Base-by-base conservation (phyloP, 2,888 invertebrate species). In the Troides aeacus region DNA sequence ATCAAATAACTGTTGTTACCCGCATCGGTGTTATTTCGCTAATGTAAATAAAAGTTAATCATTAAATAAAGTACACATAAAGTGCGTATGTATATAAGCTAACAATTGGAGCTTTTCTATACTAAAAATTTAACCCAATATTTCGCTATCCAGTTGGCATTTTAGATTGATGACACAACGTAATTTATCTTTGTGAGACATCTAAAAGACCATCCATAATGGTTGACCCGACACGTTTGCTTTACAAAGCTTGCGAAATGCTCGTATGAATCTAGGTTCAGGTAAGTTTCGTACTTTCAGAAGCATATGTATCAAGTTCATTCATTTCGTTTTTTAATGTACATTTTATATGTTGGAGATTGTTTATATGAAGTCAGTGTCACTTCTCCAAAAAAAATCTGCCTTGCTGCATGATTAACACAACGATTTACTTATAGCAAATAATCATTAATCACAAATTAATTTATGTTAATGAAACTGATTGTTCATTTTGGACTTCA, bases 81-180 rank as follows among this genome's bases (percentile, higher is more conserved):
- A 50, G 12, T 50, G 15, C 50, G 50, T 18, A 50, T 1, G 5
- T 50, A 24, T 23, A 58, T 58, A 58, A 58, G 23, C 18, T 12
- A 15, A 24, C 24, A 2, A 24, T 17, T 18, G 24, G 63, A 24
- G 30, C 58, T 24, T 63, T 63, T 42, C 46, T 58, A 57, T 46
- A 53, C 67, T 70, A 61, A 72, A 62, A 68, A 62, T 70, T 66
- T 64, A 67, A 58, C 24, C 69, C 63, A 66, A 71, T 53, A 73
- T 71, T 73, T 73, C 72, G 70, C 73, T 73, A 81, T 73, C 75
- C 71, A 76, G 75, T 77, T 76, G 72, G 75, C 77, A 78, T 80
- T 82, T 78, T 75, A 79, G 77, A 79, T 79, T 77, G 77, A 81
- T 82, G 81, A 79, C 80, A 79, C 78, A 82, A 78, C 77, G 67